Conservation (phyloP, 2,113 vertebrate genomes). For the Hylia prasina region DNA sequence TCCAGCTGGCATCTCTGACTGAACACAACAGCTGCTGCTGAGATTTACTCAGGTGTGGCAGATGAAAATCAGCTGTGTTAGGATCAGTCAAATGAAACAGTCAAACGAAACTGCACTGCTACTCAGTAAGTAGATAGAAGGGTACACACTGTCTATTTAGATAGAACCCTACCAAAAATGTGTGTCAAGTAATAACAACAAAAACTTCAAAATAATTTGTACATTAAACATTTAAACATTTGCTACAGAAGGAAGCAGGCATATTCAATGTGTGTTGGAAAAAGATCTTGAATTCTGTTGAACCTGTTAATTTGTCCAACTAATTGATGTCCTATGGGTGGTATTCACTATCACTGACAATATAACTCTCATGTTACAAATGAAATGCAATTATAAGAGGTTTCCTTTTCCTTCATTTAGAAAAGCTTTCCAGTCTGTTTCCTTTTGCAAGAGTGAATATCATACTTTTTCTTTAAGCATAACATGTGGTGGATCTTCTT, state of each 20-base stretch:
- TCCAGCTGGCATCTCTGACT: neutral
- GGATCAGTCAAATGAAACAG: neutral
- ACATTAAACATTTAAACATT: neutral
- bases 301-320: neutral
- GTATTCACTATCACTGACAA: neutral
- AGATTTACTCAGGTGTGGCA: neutral
- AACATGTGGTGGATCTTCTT: neutral
- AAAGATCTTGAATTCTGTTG: neutral
- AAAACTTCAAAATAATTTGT: neutral
- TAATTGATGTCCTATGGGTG: neutral
- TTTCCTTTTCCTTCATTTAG: neutral
- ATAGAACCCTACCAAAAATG: neutral
- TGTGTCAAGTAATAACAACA: neutral
- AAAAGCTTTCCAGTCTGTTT: neutral
- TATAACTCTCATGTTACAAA: neutral
- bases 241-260: neutral
- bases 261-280: neutral
- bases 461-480: neutral
- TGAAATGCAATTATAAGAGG: neutral
- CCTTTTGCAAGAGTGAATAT: neutral
- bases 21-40: neutral
- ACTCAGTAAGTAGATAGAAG: neutral
- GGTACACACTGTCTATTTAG: neutral
- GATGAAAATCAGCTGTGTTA: neutral
- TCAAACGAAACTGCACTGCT: neutral